phyloP scores from a whole-genome alignment of 2,113 vertebrate genomes.

The Tricholaema leucomelas region DNA sequence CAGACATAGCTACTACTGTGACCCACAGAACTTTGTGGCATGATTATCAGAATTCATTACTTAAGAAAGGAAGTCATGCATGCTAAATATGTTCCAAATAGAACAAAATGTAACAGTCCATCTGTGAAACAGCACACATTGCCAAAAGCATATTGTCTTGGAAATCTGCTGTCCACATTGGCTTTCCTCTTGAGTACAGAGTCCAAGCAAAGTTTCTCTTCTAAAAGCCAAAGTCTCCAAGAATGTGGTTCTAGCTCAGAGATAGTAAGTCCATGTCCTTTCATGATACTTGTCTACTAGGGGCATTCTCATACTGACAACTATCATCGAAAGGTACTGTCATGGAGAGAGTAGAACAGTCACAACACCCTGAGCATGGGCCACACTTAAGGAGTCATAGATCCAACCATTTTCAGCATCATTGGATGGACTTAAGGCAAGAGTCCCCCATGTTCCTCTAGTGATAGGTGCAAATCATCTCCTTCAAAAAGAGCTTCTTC shows the following conservation, averaged over 20 bases:
- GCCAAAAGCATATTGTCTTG: constrained; percentile 62
- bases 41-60: constrained; percentile 55
- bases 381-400: fast-evolving
- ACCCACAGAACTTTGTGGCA: constrained; percentile 37
- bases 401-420: background rate
- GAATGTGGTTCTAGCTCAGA: constrained; percentile 5
- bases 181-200: constrained; percentile 19
- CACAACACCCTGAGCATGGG: background rate
- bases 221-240: background rate
- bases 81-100: constrained; percentile 64
- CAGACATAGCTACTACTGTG: constrained; percentile 6
- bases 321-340: background rate
- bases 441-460: background rate
- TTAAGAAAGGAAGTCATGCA: constrained; percentile 64
- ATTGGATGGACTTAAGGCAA: background rate
- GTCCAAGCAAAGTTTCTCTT: constrained; percentile 57
- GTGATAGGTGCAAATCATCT: background rate
- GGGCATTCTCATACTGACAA: background rate
- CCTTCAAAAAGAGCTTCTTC: background rate
- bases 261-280: background rate
- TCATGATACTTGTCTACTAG: background rate
- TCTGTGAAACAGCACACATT: constrained; percentile 3
- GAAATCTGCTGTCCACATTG: constrained; percentile 66
- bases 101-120: constrained; percentile 70
- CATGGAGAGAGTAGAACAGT: background rate